Conservation (phyloP, 2,888 invertebrate genomes). For the Anarsia innoxiella region DNA sequence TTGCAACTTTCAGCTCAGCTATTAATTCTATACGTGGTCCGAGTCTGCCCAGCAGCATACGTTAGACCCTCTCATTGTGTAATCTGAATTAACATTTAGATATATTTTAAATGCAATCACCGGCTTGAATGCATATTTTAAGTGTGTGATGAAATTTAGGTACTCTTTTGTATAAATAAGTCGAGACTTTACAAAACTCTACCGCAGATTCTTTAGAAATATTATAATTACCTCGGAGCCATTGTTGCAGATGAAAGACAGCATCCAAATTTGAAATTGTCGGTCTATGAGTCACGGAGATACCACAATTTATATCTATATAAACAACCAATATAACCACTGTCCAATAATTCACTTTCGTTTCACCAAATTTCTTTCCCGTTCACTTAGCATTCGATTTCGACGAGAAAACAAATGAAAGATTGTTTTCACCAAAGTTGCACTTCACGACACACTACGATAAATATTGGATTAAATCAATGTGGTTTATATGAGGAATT, state of each 20-base stretch:
- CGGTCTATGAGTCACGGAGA: too few species aligned
- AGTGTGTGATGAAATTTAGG: background rate
- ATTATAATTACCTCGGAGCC: conserved; percentile 48
- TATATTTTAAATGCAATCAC: background rate
- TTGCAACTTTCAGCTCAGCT: conserved; percentile 27
- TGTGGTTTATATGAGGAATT: conserved; percentile 14
- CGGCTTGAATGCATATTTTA: background rate
- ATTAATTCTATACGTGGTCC: conserved; percentile 27
- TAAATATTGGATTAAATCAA: too few species aligned
- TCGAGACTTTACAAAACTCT: background rate
- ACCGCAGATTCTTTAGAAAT: background rate
- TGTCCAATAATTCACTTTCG: conserved; percentile 33
- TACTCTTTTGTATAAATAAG: background rate
- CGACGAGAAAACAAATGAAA: conserved; percentile 11
- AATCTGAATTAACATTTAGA: conserved; percentile 1
- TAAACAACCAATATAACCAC: too few species aligned
- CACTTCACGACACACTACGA: too few species aligned
- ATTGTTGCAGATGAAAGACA: conserved; percentile 39
- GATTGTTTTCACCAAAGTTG: background rate
- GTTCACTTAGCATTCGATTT: conserved; percentile 15
- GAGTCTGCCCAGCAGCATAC: conserved; percentile 12
- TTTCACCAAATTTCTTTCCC: conserved; percentile 25
- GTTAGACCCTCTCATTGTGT: background rate
- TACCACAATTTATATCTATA: too few species aligned
- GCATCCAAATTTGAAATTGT: too few species aligned